phyloP scores from a whole-genome alignment of 64 coral and sea anemone genomes.

The Montipora efflorescens region DNA sequence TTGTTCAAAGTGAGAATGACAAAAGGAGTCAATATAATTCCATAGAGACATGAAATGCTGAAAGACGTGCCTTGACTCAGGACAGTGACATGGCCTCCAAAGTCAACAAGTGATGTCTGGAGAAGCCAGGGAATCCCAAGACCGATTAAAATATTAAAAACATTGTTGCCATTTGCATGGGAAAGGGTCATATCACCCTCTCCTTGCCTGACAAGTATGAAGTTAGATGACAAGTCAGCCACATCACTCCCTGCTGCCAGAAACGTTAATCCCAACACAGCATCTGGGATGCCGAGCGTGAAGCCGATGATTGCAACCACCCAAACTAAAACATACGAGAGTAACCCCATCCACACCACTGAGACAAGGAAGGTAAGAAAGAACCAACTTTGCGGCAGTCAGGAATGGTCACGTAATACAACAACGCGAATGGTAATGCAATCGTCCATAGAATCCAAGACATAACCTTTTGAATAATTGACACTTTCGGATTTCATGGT shows the following conservation, averaged over 20 bases:
- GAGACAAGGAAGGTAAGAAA: conserved; percentile 74
- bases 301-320: conserved; percentile 88
- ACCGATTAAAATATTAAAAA: conserved; percentile 83
- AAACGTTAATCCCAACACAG: conserved; percentile 87
- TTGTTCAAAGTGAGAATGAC: conserved; percentile 64
- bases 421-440: conserved; percentile 37
- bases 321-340: conserved; percentile 91
- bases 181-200: conserved; percentile 95
- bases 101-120: conserved; percentile 69
- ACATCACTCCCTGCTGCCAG: conserved; percentile 90
- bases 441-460: conserved; percentile 59
- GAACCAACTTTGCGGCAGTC: conserved; percentile 86
- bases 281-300: conserved; percentile 82
- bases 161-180: conserved; percentile 84
- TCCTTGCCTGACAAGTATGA: conserved; percentile 83
- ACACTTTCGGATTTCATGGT: conserved; percentile 39
- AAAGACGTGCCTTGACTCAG: conserved; percentile 74
- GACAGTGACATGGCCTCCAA: conserved; percentile 41
- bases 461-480: conserved; percentile 42
- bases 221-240: conserved; percentile 81
- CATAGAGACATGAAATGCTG: conserved; percentile 75
- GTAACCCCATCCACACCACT: conserved; percentile 77
- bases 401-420: conserved; percentile 85
- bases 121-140: conserved; percentile 89
- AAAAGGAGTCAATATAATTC: conserved; percentile 59